Evolutionary conservation across 1,140 invertebrate genomes (phyloP).

Genomic region (Lethrus apterus): DNA sequence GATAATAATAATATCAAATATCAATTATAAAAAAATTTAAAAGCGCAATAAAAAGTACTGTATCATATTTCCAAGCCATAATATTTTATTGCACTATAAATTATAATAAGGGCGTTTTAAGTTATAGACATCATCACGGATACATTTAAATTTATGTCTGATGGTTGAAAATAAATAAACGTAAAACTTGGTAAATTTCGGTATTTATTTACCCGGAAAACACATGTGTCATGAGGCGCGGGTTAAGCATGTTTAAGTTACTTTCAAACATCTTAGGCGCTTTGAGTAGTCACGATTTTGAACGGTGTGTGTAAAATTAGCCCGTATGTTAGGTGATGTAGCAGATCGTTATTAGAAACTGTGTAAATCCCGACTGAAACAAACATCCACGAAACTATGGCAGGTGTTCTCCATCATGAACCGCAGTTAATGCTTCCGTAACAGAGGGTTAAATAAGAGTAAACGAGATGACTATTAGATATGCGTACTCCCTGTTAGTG

Average conservation of each 20-base stretch:
- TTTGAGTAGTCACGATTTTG: background rate
- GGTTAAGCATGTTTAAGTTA: background rate
- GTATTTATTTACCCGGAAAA: constrained; percentile 15
- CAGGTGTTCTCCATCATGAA: constrained; percentile 20
- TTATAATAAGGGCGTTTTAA: too few species aligned
- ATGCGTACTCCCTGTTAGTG: background rate
- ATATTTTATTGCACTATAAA: too few species aligned
- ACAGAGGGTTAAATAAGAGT: constrained; percentile 1
- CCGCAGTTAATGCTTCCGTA: constrained; percentile 13
- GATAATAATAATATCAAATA: too few species aligned
- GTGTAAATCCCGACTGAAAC: constrained; percentile 23
- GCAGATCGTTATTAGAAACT: constrained; percentile 19
- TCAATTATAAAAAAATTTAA: too few species aligned
- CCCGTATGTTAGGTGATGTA: constrained; percentile 18
- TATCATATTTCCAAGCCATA: too few species aligned
- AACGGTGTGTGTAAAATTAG: constrained; percentile 19
- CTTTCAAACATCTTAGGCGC: constrained; percentile 6
- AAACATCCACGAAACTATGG: constrained; percentile 19
- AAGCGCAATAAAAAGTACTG: too few species aligned
- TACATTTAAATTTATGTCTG: background rate
- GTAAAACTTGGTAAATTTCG: constrained; percentile 19
- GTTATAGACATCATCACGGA: too few species aligned
- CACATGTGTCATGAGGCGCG: constrained; percentile 10
- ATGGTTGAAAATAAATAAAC: constrained; percentile 13
- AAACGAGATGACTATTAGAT: constrained; percentile 4